phyloP scores from a whole-genome alignment of 2,113 vertebrate genomes.

The Malurus cyaneus region DNA sequence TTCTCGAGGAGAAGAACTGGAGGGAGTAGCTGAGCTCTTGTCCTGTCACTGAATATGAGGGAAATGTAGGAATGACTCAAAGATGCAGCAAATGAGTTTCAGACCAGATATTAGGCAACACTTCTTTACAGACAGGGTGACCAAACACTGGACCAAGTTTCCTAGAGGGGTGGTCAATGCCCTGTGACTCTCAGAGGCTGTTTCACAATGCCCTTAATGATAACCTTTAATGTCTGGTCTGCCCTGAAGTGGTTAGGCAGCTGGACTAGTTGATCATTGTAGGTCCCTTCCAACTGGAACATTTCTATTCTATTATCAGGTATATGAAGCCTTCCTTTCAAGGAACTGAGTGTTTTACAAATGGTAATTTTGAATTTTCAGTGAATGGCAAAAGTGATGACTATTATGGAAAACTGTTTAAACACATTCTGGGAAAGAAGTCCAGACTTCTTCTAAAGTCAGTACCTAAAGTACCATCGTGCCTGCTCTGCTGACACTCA shows the following conservation, averaged over 20 bases:
- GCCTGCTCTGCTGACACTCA: background rate
- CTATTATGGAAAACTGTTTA: background rate
- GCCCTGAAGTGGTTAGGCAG: background rate
- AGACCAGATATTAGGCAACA: background rate
- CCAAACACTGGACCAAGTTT: background rate
- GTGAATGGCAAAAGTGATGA: background rate
- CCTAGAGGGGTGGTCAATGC: background rate
- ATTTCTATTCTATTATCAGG: background rate
- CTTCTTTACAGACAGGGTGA: background rate
- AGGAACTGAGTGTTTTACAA: background rate
- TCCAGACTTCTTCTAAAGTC: background rate
- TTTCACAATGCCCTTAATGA: background rate
- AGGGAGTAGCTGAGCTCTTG: background rate
- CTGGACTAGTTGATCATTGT: background rate
- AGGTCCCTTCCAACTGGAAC: background rate
- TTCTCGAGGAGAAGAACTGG: background rate
- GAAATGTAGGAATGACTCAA: background rate
- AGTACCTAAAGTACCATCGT: background rate
- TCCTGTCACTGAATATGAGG: no score
- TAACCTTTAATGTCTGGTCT: background rate
- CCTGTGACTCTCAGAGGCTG: background rate
- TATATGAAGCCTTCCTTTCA: background rate
- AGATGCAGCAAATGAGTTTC: background rate
- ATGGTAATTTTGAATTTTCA: background rate
- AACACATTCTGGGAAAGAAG: background rate